Base-by-base conservation (phyloP, 1,140 invertebrate genomes). In the Ericerus pela region DNA sequence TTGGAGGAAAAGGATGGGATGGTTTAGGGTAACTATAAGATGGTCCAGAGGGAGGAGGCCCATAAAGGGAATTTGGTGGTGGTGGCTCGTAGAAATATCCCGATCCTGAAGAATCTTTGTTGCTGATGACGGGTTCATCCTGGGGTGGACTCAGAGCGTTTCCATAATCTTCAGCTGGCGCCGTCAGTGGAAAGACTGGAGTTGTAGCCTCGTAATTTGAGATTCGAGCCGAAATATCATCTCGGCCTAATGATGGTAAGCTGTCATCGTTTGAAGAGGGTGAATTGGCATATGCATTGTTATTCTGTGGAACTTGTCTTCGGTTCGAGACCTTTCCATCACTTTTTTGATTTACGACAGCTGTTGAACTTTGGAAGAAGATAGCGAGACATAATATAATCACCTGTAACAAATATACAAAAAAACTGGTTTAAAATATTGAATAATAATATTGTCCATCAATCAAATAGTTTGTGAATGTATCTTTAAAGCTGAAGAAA, bases 71-170 rank as follows among this genome's bases (percentile, higher is more conserved):
- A 60, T 76, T 69, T 6, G 69, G 66, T 58, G 61, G 58, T 58
- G 52, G 47, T 54, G 28, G 28, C n/a, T 56, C 66, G 64, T 38
- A 66, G 65, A 3, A 62, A 69, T 54, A 63, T 27, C 72, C 69
- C 24, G 68, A 66, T 16, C 69, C 70, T 18, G n/a, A n/a, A n/a
- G n/a, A n/a, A n/a, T n/a, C n/a, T n/a, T n/a, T n/a, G n/a, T n/a
- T n/a, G n/a, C 71, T 64, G 41, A 69, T 63, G 24, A 66, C 63
- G 16, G 68, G 66, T 2, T 70, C 72, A 56, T 72, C 72, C 11
- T 69, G 63, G 14, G 71, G 69, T n/a, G 66, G 41, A 22, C 41
- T 47, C n/a, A n/a, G n/a, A n/a, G n/a, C n/a, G n/a, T n/a, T n/a
- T n/a, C n/a, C n/a, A 24, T 47, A 47, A 47, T 47, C 41, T 12